Percentiles rank a stretch among this genome's conserved stretches.
phyloP scores from a whole-genome alignment of 2,113 vertebrate genomes.

The Poecile atricapillus region DNA sequence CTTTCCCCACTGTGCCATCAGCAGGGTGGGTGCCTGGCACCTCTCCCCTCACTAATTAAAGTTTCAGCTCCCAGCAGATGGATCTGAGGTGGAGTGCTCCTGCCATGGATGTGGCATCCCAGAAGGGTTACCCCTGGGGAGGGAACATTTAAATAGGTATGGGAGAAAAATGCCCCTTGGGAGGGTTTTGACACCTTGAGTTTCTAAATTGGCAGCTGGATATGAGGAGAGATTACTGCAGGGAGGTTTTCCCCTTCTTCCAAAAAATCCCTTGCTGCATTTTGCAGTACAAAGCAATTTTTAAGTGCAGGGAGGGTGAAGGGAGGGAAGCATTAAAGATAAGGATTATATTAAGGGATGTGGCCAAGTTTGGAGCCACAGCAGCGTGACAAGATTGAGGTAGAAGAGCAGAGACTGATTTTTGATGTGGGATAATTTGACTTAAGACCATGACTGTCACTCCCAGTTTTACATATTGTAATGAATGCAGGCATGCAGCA shows the following conservation, averaged over 20 bases:
- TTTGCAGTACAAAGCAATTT: not conserved
- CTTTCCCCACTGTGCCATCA: not conserved
- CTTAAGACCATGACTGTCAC: not conserved
- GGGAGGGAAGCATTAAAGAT: not conserved
- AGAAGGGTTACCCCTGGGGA: not conserved
- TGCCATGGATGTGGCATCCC: not conserved
- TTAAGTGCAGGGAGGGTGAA: not conserved
- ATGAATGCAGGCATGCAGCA: constrained; percentile 20
- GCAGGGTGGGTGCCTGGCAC: not conserved
- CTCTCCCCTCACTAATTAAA: not conserved
- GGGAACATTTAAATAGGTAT: not conserved
- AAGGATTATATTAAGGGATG: not conserved
- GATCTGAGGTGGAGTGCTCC: not conserved
- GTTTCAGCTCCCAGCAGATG: not conserved
- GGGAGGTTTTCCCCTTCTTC: not conserved
- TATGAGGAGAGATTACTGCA: not conserved
- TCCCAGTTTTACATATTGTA: constrained; percentile 7
- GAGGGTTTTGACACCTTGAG: not conserved
- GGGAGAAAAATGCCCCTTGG: not conserved
- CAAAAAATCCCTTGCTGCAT: not conserved
- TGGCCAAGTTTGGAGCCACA: not conserved
- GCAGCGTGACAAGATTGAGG: not conserved
- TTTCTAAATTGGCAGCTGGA: not conserved
- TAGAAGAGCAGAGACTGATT: not conserved
- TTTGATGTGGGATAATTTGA: constrained; percentile 19